phyloP scores from a whole-genome alignment of 1,140 invertebrate species.

The Aphis gossypii region DNA sequence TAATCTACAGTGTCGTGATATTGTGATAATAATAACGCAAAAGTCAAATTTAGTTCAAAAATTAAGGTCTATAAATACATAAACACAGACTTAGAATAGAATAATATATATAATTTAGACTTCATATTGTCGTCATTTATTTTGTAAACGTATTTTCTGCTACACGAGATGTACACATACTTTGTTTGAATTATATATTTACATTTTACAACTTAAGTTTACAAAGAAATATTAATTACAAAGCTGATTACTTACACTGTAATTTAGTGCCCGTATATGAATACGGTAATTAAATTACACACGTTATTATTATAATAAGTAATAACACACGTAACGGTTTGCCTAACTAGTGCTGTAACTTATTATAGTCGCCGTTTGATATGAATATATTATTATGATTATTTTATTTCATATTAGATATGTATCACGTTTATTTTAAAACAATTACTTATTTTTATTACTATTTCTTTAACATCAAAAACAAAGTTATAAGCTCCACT shows the following conservation, averaged over 20 bases:
- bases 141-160: background rate
- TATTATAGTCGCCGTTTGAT: background rate
- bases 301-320: background rate
- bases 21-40: background rate
- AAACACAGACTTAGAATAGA: background rate
- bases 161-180: background rate
- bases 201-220: conserved; percentile 7
- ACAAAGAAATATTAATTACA: conserved; percentile 19
- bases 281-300: background rate
- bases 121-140: background rate
- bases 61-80: background rate
- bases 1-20: background rate
- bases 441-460: background rate
- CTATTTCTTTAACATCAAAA: background rate
- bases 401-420: background rate
- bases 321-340: background rate
- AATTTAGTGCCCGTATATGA: background rate
- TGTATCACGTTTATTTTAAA: background rate
- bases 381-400: background rate
- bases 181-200: background rate
- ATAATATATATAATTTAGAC: background rate
- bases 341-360: background rate
- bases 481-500: background rate
- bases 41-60: background rate
- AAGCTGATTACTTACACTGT: background rate